These are phyloP conservation scores for Andrena dorsata DNA, from an alignment of 2,888 invertebrate species.

Conservation along the genomic window DNA sequence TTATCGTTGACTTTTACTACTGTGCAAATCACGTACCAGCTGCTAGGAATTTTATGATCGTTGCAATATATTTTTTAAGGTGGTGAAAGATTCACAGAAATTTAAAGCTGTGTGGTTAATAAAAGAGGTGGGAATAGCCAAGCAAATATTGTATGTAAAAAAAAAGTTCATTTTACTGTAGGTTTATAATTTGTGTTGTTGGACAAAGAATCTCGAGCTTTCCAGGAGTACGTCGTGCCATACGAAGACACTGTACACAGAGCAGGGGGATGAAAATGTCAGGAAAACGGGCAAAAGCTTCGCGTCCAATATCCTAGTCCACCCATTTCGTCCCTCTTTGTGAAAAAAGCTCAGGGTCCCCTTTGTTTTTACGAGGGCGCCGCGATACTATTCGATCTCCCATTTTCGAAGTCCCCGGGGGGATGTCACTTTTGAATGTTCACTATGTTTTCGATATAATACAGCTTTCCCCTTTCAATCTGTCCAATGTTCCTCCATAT, in stretches of 20 bases:
- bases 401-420: neutral
- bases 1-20: too few relatives aligned
- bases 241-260: neutral
- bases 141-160: too few relatives aligned
- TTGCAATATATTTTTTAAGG: too few relatives aligned
- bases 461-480: too few relatives aligned
- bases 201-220: neutral
- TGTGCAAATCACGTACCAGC: too few relatives aligned
- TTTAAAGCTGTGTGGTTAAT: too few relatives aligned
- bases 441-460: too few relatives aligned
- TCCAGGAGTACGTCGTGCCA: neutral
- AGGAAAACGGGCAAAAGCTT: neutral
- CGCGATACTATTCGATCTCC: neutral
- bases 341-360: neutral
- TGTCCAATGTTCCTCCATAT: neutral
- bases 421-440: neutral
- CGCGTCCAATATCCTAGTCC: slow-evolving; percentile 9
- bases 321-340: slow-evolving; percentile 12
- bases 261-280: neutral
- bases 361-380: neutral
- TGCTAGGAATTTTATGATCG: too few relatives aligned
- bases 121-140: too few relatives aligned
- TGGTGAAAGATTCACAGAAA: too few relatives aligned
- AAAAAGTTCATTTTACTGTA: too few relatives aligned
- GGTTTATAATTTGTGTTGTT: neutral